Percentiles rank a stretch among this genome's conserved stretches.
Evolutionary conservation across 2,888 invertebrate species (phyloP).

Genomic region (Chymomyza fuscimana): DNA sequence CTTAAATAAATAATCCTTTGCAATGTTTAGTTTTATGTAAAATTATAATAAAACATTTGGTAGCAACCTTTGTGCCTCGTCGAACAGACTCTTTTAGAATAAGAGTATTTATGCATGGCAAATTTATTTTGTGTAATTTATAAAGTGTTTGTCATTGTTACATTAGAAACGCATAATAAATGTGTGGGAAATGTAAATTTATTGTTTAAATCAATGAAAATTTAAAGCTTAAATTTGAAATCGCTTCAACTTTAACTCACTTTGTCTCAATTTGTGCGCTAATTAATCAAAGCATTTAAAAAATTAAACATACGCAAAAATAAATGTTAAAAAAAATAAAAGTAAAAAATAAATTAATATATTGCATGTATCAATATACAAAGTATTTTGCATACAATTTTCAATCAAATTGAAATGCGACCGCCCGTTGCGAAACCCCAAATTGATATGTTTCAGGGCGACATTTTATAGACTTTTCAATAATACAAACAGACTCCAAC

Average conservation of each 20-base stretch:
- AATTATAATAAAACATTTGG: too few species aligned
- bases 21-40: too few species aligned
- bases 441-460: constrained; percentile 69
- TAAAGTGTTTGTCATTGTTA: constrained; percentile 10
- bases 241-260: constrained; percentile 12
- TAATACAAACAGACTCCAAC: constrained; percentile 5
- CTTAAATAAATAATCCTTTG: too few species aligned
- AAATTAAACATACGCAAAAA: constrained; percentile 13
- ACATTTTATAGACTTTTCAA: constrained; percentile 25
- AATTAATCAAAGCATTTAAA: constrained; percentile 61
- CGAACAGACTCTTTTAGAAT: not conserved
- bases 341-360: constrained; percentile 64
- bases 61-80: too few species aligned
- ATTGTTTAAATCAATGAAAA: constrained; percentile 33
- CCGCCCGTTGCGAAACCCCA: constrained; percentile 58
- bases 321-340: constrained; percentile 7
- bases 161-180: constrained; percentile 4
- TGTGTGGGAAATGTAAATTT: constrained; percentile 31
- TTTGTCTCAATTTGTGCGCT: constrained; percentile 63
- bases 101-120: not conserved
- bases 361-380: constrained; percentile 58
- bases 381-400: constrained; percentile 65
- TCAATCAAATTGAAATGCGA: constrained; percentile 67
- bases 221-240: not conserved
- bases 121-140: constrained; percentile 9